Conservation (phyloP, 2,797 vertebrate genomes). For the Micrastur ruficollis region DNA sequence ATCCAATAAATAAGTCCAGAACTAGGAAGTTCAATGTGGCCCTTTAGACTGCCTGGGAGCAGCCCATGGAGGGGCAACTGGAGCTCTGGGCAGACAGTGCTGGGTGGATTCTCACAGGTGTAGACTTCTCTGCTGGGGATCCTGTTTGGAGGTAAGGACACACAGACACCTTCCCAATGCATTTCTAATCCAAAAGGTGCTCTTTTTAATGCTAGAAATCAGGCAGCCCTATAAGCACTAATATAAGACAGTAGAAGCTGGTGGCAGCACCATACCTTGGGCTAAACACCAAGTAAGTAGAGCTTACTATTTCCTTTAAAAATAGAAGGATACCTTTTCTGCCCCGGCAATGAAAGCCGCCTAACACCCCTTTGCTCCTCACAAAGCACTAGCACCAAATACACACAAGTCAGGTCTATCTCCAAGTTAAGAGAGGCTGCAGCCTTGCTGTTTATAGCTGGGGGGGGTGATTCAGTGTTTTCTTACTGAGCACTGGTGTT, state of each 20-base stretch:
- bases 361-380: not conserved
- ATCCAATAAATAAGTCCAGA: not conserved
- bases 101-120: not conserved
- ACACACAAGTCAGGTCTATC: not conserved
- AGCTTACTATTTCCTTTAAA: not conserved
- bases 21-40: not conserved
- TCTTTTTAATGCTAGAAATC: not conserved
- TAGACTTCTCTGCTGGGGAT: not conserved
- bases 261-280: not conserved
- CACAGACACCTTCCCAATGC: not conserved
- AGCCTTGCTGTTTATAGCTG: not conserved
- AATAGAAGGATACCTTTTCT: not conserved
- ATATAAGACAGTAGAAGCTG: not conserved
- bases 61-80: accelerated
- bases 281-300: not conserved
- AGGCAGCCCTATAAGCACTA: not conserved
- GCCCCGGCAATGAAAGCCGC: not conserved
- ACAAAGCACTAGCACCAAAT: not conserved
- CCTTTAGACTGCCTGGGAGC: not conserved
- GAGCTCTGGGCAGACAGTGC: not conserved
- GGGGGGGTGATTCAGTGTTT: not conserved
- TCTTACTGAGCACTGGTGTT: not conserved
- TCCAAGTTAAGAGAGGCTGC: no score
- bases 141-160: not conserved
- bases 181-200: not conserved